Evolutionary conservation across 2,888 invertebrate species (phyloP).

Genomic region (Noctua comes): DNA sequence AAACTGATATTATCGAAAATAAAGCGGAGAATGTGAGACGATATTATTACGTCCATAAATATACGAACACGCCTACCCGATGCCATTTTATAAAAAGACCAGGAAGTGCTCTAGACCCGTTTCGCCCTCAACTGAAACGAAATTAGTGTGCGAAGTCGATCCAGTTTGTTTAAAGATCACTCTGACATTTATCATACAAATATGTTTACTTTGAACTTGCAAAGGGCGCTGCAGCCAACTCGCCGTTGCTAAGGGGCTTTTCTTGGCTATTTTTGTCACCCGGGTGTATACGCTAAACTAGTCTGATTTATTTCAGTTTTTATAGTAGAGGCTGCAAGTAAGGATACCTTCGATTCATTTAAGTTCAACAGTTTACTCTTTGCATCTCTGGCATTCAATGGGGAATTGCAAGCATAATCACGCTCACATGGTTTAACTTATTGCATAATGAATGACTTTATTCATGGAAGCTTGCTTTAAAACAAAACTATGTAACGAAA

Average conservation of each 20-base stretch:
- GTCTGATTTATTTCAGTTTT: conserved; percentile 17
- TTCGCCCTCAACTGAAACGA: conserved; percentile 84
- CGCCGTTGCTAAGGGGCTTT: conserved; percentile 29
- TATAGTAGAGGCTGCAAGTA: neutral
- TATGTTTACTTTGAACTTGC: conserved; percentile 60
- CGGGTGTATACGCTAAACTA: conserved; percentile 14
- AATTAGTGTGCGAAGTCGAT: conserved; percentile 78
- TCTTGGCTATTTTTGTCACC: conserved; percentile 12
- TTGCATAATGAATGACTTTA: conserved; percentile 19
- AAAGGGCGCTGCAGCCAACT: conserved; percentile 49
- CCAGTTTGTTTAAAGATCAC: conserved; percentile 87
- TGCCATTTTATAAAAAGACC: conserved; percentile 73
- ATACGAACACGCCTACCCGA: conserved; percentile 66
- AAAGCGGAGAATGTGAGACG: conserved; percentile 52
- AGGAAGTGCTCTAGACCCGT: conserved; percentile 85
- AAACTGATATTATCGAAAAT: conserved; percentile 55
- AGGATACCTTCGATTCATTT: conserved; percentile 7
- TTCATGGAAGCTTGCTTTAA: conserved; percentile 17
- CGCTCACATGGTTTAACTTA: conserved; percentile 22
- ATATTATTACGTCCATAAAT: conserved; percentile 61
- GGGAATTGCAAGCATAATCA: conserved; percentile 35
- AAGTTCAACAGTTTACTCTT: conserved; percentile 33
- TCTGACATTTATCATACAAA: conserved; percentile 84
- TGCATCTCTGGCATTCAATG: conserved; percentile 32
- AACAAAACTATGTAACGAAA: conserved; percentile 21